Conservation (phyloP, 1,140 invertebrate species). For the Delia radicum region DNA sequence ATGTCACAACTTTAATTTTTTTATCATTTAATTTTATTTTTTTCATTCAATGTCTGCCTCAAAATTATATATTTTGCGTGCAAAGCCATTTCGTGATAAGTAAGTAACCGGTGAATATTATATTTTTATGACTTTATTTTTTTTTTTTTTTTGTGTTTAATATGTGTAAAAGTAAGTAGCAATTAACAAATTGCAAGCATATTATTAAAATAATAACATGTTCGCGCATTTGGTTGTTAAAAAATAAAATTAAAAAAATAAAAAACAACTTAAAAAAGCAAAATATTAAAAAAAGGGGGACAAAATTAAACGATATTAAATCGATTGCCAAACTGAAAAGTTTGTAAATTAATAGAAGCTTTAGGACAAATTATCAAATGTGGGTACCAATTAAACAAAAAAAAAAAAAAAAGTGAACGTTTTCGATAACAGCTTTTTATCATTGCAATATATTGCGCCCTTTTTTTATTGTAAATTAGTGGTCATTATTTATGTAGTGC, state of each 20-base stretch:
- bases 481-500: no score
- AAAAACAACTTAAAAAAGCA: background rate
- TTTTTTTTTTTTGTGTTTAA: background rate
- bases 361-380: background rate
- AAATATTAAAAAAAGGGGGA: background rate
- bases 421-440: no score
- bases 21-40: no score
- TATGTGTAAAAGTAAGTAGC: background rate
- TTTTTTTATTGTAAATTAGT: no score
- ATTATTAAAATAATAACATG: conserved; percentile 27
- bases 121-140: conserved; percentile 6
- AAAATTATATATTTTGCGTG: background rate
- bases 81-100: background rate
- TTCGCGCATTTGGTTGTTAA: background rate
- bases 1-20: conserved; percentile 2
- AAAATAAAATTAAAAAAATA: background rate
- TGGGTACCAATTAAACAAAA: background rate
- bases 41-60: background rate
- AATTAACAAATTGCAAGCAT: conserved; percentile 26
- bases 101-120: conserved; percentile 6
- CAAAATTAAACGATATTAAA: background rate
- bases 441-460: no score
- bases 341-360: background rate
- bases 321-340: background rate
- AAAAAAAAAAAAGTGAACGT: background rate